Conservation (phyloP, 2,113 vertebrate species). For the Sialia sialis region DNA sequence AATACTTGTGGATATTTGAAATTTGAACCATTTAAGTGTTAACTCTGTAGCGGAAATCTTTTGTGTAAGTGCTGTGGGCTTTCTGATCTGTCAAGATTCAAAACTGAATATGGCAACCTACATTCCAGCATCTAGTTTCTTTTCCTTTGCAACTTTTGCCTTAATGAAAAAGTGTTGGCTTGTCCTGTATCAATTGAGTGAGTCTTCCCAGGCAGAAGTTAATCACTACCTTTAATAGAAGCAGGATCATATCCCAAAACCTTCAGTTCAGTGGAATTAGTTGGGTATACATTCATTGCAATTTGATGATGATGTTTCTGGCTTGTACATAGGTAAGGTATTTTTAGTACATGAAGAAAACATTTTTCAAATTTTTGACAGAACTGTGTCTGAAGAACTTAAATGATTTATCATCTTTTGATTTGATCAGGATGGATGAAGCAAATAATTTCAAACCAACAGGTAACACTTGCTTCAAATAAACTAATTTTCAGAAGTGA, state of each 20-base stretch:
- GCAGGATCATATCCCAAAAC: not conserved
- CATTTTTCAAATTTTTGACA: slow-evolving; percentile 64
- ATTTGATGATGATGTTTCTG: not conserved
- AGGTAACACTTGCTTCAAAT: slow-evolving; percentile 71
- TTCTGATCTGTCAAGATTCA: not conserved
- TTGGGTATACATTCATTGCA: not conserved
- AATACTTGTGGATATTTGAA: not conserved
- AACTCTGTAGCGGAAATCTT: not conserved
- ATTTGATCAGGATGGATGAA: slow-evolving; percentile 91
- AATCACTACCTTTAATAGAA: not conserved
- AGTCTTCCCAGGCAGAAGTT: not conserved
- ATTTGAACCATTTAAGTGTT: not conserved
- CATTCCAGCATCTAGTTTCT: not conserved
- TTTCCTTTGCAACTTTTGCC: not conserved
- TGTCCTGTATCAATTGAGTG: not conserved
- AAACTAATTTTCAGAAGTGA: not conserved
- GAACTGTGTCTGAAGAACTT: slow-evolving; percentile 95
- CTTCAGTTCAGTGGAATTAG: not conserved
- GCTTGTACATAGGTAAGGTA: not conserved
- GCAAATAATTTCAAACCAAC: slow-evolving; percentile 91
- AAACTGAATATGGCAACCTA: not conserved
- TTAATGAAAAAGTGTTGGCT: not conserved
- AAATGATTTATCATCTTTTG: slow-evolving; percentile 86
- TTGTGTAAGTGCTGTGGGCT: not conserved
- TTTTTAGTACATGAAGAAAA: not conserved